Conservation (phyloP, 2,113 vertebrate species). For the Geothlypis trichas region DNA sequence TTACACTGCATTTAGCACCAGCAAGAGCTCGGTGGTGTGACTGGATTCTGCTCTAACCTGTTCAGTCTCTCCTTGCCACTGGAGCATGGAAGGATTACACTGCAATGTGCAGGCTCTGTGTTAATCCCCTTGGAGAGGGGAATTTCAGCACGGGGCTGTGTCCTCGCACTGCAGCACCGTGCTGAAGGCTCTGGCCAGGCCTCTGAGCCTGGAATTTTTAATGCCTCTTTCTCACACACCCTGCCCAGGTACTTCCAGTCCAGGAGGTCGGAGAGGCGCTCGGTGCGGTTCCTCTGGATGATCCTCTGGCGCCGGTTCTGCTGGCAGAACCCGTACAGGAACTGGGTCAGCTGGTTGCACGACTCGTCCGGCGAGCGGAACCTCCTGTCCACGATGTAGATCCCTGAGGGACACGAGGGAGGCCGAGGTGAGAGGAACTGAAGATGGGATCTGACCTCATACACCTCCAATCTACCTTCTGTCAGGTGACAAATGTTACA, state of each 20-base stretch:
- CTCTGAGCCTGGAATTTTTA: neutral
- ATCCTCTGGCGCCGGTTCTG: conserved; percentile 94
- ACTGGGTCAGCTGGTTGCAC: conserved; percentile 95
- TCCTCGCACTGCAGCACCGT: neutral
- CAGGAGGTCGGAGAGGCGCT: conserved; percentile 91
- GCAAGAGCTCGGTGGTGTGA: neutral
- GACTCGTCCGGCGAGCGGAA: conserved; percentile 91
- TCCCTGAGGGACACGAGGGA: conserved; percentile 73
- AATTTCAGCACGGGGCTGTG: neutral
- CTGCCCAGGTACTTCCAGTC: conserved; percentile 95
- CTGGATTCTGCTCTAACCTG: neutral
- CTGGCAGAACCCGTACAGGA: conserved; percentile 93
- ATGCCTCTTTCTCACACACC: conserved; percentile 68
- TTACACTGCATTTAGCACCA: neutral
- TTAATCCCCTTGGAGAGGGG: neutral
- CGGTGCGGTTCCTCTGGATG: conserved; percentile 93
- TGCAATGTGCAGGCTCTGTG: neutral
- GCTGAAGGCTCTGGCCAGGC: neutral
- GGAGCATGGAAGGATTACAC: neutral
- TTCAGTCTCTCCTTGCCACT: neutral
- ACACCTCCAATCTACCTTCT: neutral
- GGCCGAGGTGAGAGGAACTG: neutral
- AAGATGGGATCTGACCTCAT: neutral
- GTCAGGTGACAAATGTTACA: neutral
- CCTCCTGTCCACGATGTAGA: conserved; percentile 94